Percentiles rank a stretch among this genome's conserved stretches.
Evolutionary conservation across 2,888 invertebrate species (phyloP).

Genomic region (Campoletis raptor): DNA sequence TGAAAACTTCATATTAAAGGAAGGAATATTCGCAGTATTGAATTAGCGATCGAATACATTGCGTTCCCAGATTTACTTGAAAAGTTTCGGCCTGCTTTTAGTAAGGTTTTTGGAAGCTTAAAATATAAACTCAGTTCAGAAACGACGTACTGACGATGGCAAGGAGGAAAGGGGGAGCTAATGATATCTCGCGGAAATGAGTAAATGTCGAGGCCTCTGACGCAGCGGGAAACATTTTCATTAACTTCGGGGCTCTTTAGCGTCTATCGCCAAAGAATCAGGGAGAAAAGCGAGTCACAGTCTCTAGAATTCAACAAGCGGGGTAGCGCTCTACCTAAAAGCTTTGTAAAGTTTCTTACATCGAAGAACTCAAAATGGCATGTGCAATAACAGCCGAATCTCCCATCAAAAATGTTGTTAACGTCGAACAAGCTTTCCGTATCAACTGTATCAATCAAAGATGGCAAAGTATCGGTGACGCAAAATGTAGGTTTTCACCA

Average conservation of each 20-base stretch:
- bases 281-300: constrained; percentile 36
- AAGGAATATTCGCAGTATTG: constrained; percentile 10
- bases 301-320: constrained; percentile 19
- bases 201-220: constrained; percentile 72
- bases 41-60: constrained; percentile 53
- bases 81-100: constrained; percentile 58
- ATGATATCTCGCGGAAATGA: constrained; percentile 76
- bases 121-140: constrained; percentile 60
- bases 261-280: constrained; percentile 59
- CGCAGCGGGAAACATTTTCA: constrained; percentile 82
- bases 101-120: constrained; percentile 53
- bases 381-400: constrained; percentile 42
- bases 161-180: constrained; percentile 53
- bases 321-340: constrained; percentile 21
- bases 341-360: constrained; percentile 61
- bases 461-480: constrained; percentile 21
- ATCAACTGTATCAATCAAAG: constrained; percentile 31
- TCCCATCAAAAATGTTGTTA: constrained; percentile 35
- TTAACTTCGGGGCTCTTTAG: constrained; percentile 76
- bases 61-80: constrained; percentile 18
- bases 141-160: constrained; percentile 29
- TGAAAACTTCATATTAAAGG: not conserved
- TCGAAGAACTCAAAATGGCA: constrained; percentile 57
- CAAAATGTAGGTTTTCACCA: not conserved
- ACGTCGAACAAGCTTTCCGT: constrained; percentile 35